Conservation (phyloP, 2,888 invertebrate species). For the Mesochorus sp. region DNA sequence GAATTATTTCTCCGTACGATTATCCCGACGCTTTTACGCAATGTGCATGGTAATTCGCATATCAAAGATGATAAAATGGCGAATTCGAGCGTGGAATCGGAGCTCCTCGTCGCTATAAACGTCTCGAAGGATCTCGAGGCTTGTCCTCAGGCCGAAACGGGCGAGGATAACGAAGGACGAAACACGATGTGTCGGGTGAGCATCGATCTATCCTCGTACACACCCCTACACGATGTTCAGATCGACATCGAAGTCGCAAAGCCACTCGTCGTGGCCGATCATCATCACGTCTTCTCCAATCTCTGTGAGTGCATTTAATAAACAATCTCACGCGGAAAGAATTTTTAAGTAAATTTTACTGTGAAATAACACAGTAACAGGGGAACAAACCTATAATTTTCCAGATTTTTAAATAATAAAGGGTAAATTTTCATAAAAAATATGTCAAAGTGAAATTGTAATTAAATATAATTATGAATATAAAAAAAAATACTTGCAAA, state of each 20-base stretch:
- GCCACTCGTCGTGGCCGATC: slow-evolving; percentile 84
- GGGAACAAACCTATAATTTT: too few relatives aligned
- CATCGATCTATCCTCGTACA: slow-evolving; percentile 85
- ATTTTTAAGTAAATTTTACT: too few relatives aligned
- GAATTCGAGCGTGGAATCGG: slow-evolving; percentile 82
- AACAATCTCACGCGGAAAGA: too few relatives aligned
- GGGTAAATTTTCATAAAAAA: too few relatives aligned
- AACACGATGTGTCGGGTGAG: slow-evolving; percentile 84
- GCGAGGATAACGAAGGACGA: slow-evolving; percentile 65
- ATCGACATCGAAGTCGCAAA: slow-evolving; percentile 85
- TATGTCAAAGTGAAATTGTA: too few relatives aligned
- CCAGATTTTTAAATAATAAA: too few relatives aligned
- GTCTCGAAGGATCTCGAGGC: slow-evolving; percentile 82
- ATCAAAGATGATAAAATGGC: slow-evolving; percentile 64
- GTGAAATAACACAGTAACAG: too few relatives aligned
- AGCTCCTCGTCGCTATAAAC: slow-evolving; percentile 83
- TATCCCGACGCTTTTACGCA: slow-evolving; percentile 73
- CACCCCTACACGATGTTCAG: slow-evolving; percentile 87
- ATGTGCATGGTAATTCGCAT: slow-evolving; percentile 73
- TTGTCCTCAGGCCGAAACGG: slow-evolving; percentile 71
- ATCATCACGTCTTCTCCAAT: slow-evolving; percentile 80
- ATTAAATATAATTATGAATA: too few relatives aligned
- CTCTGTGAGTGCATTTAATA: slow-evolving; percentile 73
- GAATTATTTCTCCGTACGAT: background rate
- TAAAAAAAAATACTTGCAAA: too few relatives aligned